Evolutionary conservation across 1,140 invertebrate genomes (phyloP).

Genomic region (Chionoecetes opilio): DNA sequence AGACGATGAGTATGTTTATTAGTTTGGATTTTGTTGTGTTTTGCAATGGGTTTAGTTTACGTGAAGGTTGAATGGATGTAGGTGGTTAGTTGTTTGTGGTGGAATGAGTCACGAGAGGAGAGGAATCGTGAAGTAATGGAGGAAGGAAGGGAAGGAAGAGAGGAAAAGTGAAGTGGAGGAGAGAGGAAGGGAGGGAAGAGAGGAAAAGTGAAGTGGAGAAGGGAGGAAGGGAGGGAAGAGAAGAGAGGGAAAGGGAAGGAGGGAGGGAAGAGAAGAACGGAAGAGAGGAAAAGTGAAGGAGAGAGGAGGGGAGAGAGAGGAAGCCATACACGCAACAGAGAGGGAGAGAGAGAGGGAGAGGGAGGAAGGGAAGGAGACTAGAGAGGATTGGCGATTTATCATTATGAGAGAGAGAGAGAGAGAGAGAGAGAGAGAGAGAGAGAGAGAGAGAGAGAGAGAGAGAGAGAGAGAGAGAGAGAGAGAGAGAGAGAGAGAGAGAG

Average conservation of each 20-base stretch:
- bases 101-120: too few species aligned
- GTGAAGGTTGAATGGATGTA: too few species aligned
- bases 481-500: slow-evolving; percentile 17
- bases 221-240: background rate
- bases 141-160: background rate
- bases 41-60: too few species aligned
- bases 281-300: too few species aligned
- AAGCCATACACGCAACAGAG: slow-evolving; percentile 13
- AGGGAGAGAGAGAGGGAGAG: slow-evolving; percentile 24
- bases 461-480: slow-evolving; percentile 52
- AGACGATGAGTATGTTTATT: too few species aligned
- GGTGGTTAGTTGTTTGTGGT: too few species aligned
- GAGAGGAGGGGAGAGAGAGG: background rate
- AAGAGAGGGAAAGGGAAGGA: background rate
- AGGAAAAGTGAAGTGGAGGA: too few species aligned
- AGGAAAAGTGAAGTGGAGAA: background rate
- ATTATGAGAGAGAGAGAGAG: slow-evolving; percentile 24
- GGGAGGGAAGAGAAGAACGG: background rate
- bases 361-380: too few species aligned
- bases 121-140: background rate
- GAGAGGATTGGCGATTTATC: too few species aligned
- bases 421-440: slow-evolving; percentile 37
- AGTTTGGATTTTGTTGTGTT: too few species aligned
- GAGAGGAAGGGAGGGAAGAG: background rate
- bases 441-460: slow-evolving; percentile 48